phyloP scores from a whole-genome alignment of 2,113 vertebrate species.

The Phalacrocorax aristotelis region DNA sequence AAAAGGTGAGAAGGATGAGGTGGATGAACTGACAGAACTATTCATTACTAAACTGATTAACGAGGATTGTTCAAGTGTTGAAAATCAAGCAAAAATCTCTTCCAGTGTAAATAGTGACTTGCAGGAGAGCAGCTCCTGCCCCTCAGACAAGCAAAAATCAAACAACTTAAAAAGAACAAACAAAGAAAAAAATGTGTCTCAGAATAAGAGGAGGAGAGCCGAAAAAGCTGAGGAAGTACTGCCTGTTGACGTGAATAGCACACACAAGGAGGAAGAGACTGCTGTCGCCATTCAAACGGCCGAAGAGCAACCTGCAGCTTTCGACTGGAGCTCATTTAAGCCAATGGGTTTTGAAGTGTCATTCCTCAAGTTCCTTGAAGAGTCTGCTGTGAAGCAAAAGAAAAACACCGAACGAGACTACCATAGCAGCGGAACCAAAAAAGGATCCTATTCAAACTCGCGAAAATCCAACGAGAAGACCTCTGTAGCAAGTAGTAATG shows the following conservation, averaged over 20 bases:
- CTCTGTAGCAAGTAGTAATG: conserved; percentile 6
- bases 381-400: conserved; percentile 83
- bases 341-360: conserved; percentile 98
- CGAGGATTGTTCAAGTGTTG: conserved; percentile 73
- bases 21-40: conserved; percentile 81
- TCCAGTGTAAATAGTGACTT: conserved; percentile 67
- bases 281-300: conserved; percentile 74
- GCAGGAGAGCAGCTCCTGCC: conserved; percentile 67
- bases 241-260: conserved; percentile 34
- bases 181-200: conserved; percentile 81
- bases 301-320: conserved; percentile 77
- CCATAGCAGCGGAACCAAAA: conserved; percentile 61
- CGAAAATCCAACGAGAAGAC: conserved; percentile 69
- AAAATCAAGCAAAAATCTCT: conserved; percentile 67
- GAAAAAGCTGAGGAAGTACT: conserved; percentile 65
- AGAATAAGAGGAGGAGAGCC: conserved; percentile 75
- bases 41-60: conserved; percentile 84
- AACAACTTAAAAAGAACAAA: conserved; percentile 75
- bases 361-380: conserved; percentile 93
- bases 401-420: conserved; percentile 75
- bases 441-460: conserved; percentile 67
- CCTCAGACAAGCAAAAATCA: conserved; percentile 73
- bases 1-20: conserved; percentile 79
- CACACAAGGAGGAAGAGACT: conserved; percentile 76
- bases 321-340: conserved; percentile 89